phyloP scores from a whole-genome alignment of 2,113 vertebrate genomes.

The Odocoileus hemionus region DNA sequence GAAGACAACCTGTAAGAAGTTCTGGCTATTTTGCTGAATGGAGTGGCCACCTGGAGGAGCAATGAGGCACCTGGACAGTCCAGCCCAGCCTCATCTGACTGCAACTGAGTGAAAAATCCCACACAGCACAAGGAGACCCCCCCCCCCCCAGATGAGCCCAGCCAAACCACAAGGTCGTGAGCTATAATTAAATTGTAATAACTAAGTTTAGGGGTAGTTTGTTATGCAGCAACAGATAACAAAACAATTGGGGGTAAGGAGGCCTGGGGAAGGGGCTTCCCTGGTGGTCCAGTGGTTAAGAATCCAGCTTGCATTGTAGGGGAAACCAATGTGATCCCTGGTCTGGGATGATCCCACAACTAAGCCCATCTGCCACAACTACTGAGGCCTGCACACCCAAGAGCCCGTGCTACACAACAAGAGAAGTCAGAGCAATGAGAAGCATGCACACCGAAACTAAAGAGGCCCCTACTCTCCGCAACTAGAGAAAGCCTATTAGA shows the following conservation, averaged over 20 bases:
- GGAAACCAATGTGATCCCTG: neutral
- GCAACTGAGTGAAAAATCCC: neutral
- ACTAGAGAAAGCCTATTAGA: neutral
- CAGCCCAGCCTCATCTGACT: neutral
- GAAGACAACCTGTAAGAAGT: neutral
- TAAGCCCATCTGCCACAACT: neutral
- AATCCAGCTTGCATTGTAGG: neutral
- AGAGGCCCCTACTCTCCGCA: neutral
- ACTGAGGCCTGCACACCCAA: neutral
- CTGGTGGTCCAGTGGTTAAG: neutral
- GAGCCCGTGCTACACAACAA: neutral
- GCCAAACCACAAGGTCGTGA: neutral
- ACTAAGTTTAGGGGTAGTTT: neutral
- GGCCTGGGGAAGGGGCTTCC: neutral
- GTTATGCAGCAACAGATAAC: neutral
- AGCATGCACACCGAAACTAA: neutral
- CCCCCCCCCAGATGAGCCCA: neutral
- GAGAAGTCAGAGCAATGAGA: neutral
- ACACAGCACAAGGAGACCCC: neutral
- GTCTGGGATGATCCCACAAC: neutral
- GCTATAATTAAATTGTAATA: neutral
- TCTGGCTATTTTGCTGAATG: neutral
- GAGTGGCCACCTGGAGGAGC: neutral
- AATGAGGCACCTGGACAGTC: neutral
- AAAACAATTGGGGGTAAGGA: neutral